phyloP scores from a whole-genome alignment of 2,797 vertebrate genomes.

The Trachurus trachurus region DNA sequence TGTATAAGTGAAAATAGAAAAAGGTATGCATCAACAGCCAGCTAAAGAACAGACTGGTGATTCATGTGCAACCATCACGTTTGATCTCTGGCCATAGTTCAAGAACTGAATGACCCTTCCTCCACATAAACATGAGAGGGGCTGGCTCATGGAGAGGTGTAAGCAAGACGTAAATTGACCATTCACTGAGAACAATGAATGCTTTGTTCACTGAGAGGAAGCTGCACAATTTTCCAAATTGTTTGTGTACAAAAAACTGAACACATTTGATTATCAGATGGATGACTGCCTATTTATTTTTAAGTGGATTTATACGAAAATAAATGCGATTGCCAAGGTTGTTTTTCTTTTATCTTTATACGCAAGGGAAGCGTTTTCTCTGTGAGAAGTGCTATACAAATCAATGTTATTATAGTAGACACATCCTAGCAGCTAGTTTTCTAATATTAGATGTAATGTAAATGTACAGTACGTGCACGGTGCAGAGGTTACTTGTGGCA shows the following conservation, averaged over 20 bases:
- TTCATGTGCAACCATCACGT: background rate
- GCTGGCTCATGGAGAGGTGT: constrained; percentile 25
- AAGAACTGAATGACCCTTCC: constrained; percentile 15
- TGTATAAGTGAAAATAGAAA: background rate
- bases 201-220: constrained; percentile 34
- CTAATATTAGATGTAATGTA: background rate
- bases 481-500: background rate
- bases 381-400: too few species aligned
- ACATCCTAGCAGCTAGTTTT: background rate
- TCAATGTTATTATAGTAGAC: background rate
- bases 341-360: background rate
- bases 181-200: constrained; percentile 31
- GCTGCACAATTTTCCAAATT: constrained; percentile 19
- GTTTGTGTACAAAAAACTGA: constrained; percentile 4
- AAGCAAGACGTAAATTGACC: constrained; percentile 31
- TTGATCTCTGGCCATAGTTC: constrained; percentile 16
- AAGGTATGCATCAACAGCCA: background rate
- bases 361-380: background rate
- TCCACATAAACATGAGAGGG: constrained; percentile 12
- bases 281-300: background rate
- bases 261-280: background rate
- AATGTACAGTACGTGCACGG: background rate
- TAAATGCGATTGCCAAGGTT: background rate
- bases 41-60: background rate
- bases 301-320: background rate